Conservation (phyloP, 2,113 vertebrate genomes). For the Agapornis roseicollis region DNA sequence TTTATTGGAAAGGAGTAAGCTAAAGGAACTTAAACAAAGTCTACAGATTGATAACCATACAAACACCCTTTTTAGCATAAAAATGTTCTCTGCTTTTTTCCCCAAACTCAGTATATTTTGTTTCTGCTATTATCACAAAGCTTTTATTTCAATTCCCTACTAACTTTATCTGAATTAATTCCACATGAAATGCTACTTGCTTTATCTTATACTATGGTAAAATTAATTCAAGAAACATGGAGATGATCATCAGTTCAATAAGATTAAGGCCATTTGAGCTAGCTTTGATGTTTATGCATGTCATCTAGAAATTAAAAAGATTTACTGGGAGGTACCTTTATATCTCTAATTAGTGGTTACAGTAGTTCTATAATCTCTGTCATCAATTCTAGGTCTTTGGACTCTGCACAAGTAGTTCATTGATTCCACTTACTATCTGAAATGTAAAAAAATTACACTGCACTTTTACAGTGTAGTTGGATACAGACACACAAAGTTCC, state of each 20-base stretch:
- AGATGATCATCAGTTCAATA: background rate
- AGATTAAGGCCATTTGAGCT: background rate
- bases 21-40: background rate
- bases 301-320: background rate
- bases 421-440: background rate
- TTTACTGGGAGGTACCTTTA: background rate
- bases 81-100: background rate
- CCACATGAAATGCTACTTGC: background rate
- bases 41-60: background rate
- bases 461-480: background rate
- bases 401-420: background rate
- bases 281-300: background rate
- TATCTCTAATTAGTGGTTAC: background rate
- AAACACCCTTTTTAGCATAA: background rate
- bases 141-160: background rate
- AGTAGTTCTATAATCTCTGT: background rate
- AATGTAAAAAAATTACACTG: background rate
- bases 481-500: background rate
- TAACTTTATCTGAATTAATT: background rate
- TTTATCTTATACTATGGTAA: background rate
- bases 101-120: background rate
- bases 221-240: background rate
- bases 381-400: background rate
- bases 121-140: background rate
- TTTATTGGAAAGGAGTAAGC: background rate